A percentile compares a stretch with the other conserved stretches of the same genome.
Evolutionary conservation across 2,888 invertebrate species (phyloP).

Genomic region (Caenorhabditis afra): DNA sequence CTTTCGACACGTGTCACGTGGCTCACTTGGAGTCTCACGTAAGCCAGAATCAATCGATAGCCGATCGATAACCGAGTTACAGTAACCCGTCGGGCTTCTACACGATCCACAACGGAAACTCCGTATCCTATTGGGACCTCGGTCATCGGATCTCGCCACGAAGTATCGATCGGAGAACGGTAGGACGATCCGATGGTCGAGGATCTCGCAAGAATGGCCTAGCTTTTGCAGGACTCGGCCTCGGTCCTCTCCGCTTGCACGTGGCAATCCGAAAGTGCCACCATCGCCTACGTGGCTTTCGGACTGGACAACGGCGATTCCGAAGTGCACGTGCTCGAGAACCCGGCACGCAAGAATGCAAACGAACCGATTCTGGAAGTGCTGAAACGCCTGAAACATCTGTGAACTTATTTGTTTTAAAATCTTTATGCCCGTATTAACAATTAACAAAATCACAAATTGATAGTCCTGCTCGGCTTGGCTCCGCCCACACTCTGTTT

Average conservation of each 20-base stretch:
- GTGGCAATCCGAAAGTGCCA: conserved; percentile 38
- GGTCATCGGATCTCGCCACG: conserved; percentile 23
- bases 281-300: conserved; percentile 38
- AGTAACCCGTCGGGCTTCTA: conserved; percentile 55
- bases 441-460: conserved; percentile 34
- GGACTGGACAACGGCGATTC: conserved; percentile 44
- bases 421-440: neutral
- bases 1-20: conserved; percentile 31
- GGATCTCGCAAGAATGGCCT: no score
- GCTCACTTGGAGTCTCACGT: conserved; percentile 48
- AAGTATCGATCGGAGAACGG: conserved; percentile 28
- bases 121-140: conserved; percentile 45
- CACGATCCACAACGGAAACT: conserved; percentile 31
- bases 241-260: conserved; percentile 30
- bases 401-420: conserved; percentile 6
- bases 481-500: conserved; percentile 29
- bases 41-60: neutral
- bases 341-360: conserved; percentile 41
- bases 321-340: conserved; percentile 54
- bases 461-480: conserved; percentile 50
- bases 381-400: conserved; percentile 33
- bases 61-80: neutral
- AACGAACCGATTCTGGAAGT: conserved; percentile 38
- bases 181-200: neutral
- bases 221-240: conserved; percentile 22